Evolutionary conservation across 2,113 vertebrate genomes (phyloP), one percentile per base, ranked within the genome.

Genomic region (Coptodon rendalli): DNA sequence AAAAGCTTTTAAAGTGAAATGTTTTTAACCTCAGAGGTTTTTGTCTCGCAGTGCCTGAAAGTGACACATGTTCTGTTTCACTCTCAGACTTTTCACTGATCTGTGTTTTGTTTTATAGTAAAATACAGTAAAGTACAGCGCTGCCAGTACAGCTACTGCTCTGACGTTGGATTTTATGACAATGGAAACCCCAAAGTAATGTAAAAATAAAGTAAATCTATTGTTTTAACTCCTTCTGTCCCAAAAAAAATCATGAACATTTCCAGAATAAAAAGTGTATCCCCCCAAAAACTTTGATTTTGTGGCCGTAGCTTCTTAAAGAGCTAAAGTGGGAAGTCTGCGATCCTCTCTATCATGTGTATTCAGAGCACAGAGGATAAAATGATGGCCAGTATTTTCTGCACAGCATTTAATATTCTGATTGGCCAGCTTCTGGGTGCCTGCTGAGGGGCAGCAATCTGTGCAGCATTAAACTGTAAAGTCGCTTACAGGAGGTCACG

Each of bases 1-100:
- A 16, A 45, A 45, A 6, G 68, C 40, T 73, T 76, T 43, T n/a
- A 48, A 48, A 76, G 24, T 76, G 40, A 76, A 76, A 76, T 29
- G 68, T 14, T 17, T 73, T 48, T 27, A 48, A 48, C 40, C 22
- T 73, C n/a, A 27, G n/a, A 56, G 54, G 22, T 27, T 24, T 56
- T 56, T 13, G 2, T 56, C 53, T 53, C 9, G 19, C 52, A 53
- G 50, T 10, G 50, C 50, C 50, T 63, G 59, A 63, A 36, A 63
- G 31, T 66, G 4, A 0, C 19, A 66, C 61, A 1, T 66, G 38
- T 66, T 66, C 61, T 38, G 61, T 17, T 38, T 66, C 31, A 63
- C 59, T 7, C 59, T 63, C 31, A 36, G 31, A 36, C 31, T 36
- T 66, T 38, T 66, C 61, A 66, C 17, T 38, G 61, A 66, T 38